These are phyloP conservation scores for Miniopterus natalensis DNA, from an alignment of 2,113 vertebrate species.

Conservation along the genomic window DNA sequence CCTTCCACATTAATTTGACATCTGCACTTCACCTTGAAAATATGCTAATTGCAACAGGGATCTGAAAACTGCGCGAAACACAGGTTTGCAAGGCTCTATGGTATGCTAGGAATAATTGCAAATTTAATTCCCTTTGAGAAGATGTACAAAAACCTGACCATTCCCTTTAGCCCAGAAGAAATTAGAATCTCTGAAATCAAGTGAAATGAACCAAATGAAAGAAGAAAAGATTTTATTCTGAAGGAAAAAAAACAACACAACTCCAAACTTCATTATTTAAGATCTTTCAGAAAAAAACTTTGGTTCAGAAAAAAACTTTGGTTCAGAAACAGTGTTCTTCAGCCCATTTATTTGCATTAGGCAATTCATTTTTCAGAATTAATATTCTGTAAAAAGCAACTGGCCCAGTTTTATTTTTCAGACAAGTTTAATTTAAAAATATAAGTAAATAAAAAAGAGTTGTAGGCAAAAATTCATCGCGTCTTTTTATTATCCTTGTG, in stretches of 20 bases:
- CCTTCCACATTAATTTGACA: constrained; percentile 78
- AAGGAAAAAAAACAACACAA: constrained; percentile 44
- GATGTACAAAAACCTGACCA: constrained; percentile 79
- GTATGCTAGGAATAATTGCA: constrained; percentile 77
- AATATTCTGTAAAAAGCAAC: constrained; percentile 61
- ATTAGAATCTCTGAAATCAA: constrained; percentile 81
- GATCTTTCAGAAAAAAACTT: constrained; percentile 62
- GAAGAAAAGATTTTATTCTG: constrained; percentile 69
- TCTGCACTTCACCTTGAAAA: constrained; percentile 83
- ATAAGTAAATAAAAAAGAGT: constrained; percentile 75
- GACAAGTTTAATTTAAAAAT: constrained; percentile 79
- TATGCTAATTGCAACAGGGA: constrained; percentile 82
- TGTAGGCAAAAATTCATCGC: constrained; percentile 73
- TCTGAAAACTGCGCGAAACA: constrained; percentile 67
- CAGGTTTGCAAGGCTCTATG: constrained; percentile 61
- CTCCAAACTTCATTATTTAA: constrained; percentile 62
- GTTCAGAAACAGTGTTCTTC: constrained; percentile 55
- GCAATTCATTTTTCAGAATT: constrained; percentile 70
- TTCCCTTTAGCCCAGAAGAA: constrained; percentile 79
- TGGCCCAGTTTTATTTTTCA: constrained; percentile 67
- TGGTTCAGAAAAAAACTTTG: constrained; percentile 54
- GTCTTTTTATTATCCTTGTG: constrained; percentile 81
- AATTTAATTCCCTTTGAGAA: constrained; percentile 83
- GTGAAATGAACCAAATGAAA: constrained; percentile 72
- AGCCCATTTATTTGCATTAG: constrained; percentile 53